Evolutionary conservation across 2,888 invertebrate species (phyloP).

Genomic region (Tipula lateralis): DNA sequence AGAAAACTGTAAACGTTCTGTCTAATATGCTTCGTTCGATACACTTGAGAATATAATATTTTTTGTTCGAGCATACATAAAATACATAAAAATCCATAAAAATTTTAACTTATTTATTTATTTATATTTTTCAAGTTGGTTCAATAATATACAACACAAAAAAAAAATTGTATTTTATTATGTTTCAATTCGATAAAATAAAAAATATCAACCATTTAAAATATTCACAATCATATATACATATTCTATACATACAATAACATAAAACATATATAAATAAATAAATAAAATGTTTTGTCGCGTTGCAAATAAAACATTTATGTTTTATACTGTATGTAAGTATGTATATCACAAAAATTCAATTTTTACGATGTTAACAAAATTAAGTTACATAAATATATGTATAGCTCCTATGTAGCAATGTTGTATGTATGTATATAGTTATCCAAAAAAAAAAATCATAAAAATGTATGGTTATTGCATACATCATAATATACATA

Average conservation of each 20-base stretch:
- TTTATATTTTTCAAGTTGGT: neutral
- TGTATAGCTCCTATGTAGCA: neutral
- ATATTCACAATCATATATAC: neutral
- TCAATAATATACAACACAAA: neutral
- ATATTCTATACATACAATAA: no score
- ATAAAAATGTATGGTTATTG: neutral
- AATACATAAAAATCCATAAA: neutral
- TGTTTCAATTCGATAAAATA: constrained; percentile 9
- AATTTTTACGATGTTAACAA: constrained; percentile 19
- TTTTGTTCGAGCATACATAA: neutral
- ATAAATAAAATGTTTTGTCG: constrained; percentile 11
- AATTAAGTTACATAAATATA: neutral
- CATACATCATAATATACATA: neutral
- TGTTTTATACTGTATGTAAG: neutral
- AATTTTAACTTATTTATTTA: neutral
- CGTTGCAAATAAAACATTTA: constrained; percentile 19
- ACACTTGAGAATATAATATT: neutral
- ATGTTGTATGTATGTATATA: neutral
- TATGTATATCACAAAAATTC: neutral
- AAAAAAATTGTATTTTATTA: neutral
- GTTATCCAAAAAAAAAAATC: neutral
- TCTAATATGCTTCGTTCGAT: neutral
- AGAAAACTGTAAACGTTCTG: neutral
- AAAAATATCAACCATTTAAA: neutral
- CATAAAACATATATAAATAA: constrained; percentile 4